phyloP scores from a whole-genome alignment of 2,888 invertebrate species.

The Drosophila demipolita region DNA sequence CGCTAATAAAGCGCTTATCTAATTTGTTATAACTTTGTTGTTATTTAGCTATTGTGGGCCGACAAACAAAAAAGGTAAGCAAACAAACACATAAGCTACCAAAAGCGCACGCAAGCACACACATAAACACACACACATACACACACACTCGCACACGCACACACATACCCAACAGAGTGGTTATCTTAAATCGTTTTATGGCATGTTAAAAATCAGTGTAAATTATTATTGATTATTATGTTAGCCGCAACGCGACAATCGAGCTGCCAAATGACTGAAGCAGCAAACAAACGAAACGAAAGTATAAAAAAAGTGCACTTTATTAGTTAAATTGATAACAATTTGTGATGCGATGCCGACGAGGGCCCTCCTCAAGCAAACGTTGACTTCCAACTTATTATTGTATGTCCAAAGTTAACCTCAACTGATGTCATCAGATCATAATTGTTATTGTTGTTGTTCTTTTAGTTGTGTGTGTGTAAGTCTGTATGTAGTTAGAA shows the following conservation, averaged over 20 bases:
- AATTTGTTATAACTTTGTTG: constrained; percentile 71
- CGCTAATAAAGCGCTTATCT: constrained; percentile 75
- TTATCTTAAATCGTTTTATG: constrained; percentile 66
- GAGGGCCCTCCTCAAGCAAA: constrained; percentile 17
- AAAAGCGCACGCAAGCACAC: constrained; percentile 42
- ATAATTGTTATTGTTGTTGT: not conserved
- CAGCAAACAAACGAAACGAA: constrained; percentile 1
- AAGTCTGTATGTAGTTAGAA: constrained; percentile 6
- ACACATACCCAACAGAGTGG: constrained; percentile 8
- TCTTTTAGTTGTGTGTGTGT: not conserved
- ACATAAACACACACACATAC: constrained; percentile 8
- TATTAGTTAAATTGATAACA: constrained; percentile 65
- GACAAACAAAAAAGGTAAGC: constrained; percentile 60
- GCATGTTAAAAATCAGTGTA: constrained; percentile 68
- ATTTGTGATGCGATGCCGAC: constrained; percentile 32
- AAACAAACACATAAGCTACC: constrained; percentile 51
- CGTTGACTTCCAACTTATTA: constrained; percentile 25
- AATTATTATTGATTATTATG: constrained; percentile 72
- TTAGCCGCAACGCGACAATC: constrained; percentile 19
- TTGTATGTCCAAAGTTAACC: constrained; percentile 30
- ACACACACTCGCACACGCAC: not conserved
- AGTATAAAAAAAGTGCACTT: constrained; percentile 47
- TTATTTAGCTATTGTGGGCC: constrained; percentile 65
- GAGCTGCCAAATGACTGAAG: constrained; percentile 48
- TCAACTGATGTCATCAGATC: constrained; percentile 57